Evolutionary conservation across 1,140 invertebrate species (phyloP).

Genomic region (Caerostris darwini): DNA sequence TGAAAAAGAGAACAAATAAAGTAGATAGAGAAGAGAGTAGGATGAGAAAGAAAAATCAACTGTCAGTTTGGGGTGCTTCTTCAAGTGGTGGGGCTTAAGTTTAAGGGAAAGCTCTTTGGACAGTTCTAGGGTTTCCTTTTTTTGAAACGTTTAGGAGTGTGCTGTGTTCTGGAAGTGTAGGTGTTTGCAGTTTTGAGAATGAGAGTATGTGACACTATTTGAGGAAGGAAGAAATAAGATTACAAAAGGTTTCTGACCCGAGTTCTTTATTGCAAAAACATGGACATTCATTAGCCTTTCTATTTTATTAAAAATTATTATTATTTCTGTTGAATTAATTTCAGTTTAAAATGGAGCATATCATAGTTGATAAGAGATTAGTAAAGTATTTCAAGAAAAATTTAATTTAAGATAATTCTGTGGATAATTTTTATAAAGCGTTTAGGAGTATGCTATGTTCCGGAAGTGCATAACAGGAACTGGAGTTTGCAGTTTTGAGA

Average conservation of each 20-base stretch:
- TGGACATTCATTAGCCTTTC: no score
- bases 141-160: not conserved
- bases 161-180: not conserved
- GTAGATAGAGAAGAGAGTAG: not conserved
- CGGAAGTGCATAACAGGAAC: no score
- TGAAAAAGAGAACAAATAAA: not conserved
- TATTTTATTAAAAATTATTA: no score
- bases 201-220: not conserved
- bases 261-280: not conserved
- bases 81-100: constrained; percentile 4
- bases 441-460: no score
- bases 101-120: not conserved
- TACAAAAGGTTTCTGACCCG: not conserved
- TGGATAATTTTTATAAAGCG: no score
- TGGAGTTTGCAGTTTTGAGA: no score
- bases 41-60: not conserved
- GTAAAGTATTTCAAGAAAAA: no score
- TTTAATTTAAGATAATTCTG: no score
- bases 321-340: no score
- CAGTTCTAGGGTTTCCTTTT: not conserved
- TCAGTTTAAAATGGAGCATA: no score
- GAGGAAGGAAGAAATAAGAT: not conserved
- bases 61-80: constrained; percentile 24
- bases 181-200: not conserved
- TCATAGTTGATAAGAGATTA: no score